phyloP scores from a whole-genome alignment of 1,140 invertebrate species.

The Sycophila sp. region DNA sequence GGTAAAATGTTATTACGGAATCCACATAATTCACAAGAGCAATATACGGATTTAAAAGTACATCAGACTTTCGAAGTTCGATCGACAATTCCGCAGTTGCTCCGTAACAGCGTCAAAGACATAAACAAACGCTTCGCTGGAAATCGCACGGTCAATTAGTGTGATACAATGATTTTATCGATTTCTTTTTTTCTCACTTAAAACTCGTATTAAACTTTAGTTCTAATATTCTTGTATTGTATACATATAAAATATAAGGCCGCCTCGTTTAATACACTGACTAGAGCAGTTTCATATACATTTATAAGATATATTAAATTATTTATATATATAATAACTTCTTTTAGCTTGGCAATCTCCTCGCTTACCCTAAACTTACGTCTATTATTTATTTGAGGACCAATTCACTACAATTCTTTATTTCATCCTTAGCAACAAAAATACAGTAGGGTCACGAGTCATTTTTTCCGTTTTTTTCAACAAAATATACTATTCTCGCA shows the following conservation, averaged over 20 bases:
- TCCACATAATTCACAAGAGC: not conserved
- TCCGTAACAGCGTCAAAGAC: not conserved
- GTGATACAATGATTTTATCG: constrained; percentile 22
- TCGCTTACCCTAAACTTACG: constrained; percentile 36
- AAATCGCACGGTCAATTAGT: not conserved
- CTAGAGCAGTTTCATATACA: constrained; percentile 65
- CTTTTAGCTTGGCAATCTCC: constrained; percentile 47
- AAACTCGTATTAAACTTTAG: constrained; percentile 29
- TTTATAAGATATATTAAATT: constrained; percentile 37
- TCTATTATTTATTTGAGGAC: constrained; percentile 34
- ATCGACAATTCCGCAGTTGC: constrained; percentile 27
- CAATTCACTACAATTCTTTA: constrained; percentile 27
- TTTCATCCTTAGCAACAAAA: constrained; percentile 56
- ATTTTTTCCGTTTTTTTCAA: constrained; percentile 48
- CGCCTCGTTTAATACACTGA: constrained; percentile 66
- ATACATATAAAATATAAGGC: constrained; percentile 66
- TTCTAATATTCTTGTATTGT: constrained; percentile 33
- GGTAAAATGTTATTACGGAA: not conserved
- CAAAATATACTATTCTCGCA: constrained; percentile 53
- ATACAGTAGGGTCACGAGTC: constrained; percentile 57
- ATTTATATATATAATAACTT: constrained; percentile 42
- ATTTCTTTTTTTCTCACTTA: constrained; percentile 10
- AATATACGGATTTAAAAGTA: not conserved
- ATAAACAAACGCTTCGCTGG: not conserved
- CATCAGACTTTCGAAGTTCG: constrained; percentile 35